Evolutionary conservation across 2,797 vertebrate species (phyloP), one percentile per base, ranked within the genome.

Genomic region (Microchirus variegatus): DNA sequence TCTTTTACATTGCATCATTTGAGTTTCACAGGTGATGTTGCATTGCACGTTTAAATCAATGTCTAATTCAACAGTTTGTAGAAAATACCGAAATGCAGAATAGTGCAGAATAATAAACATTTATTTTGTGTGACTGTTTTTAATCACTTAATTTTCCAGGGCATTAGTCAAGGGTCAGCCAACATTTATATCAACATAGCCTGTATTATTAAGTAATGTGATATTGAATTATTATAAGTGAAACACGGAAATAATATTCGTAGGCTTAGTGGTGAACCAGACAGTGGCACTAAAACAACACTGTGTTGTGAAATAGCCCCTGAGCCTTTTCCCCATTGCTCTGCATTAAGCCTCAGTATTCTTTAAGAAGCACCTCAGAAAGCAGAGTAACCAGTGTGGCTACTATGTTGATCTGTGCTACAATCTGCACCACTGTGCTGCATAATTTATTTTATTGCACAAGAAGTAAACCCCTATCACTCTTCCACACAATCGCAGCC

Each of bases 381-480:
- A 35, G 53, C 56, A 17, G 11, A 45, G 61, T 19, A 55, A 59
- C 61, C 59, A 31, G 47, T 26, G 60, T 50, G 63, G 63, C 69
- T 53, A 50, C 82, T 47, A 26, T 78, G 61, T 57, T 72, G 73
- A 76, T 83, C 69, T 72, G 59, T 59, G 60, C 76, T 54, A 70
- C 74, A 59, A 56, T 80, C 69, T 82, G 63, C 80, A 76, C 71
- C 73, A 76, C 43, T 45, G 53, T 78, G 78, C 80, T 88, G 87
- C 84, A 90, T 88, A 82, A 82, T 86, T 89, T 84, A 87, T 84
- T 88, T 78, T 68, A 83, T 78, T 82, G 77, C 85, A 78, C 67
- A 26, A 70, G 67, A 69, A 82, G 78, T 79, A 86, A 89, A 79
- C 52, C 83, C 36, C 70, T 57, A 87, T 87, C 83, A 80, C 72